A percentile compares a stretch with the other conserved stretches of the same genome.
Conservation (phyloP, 2,888 invertebrate genomes). For the Drosophila bunnanda region DNA sequence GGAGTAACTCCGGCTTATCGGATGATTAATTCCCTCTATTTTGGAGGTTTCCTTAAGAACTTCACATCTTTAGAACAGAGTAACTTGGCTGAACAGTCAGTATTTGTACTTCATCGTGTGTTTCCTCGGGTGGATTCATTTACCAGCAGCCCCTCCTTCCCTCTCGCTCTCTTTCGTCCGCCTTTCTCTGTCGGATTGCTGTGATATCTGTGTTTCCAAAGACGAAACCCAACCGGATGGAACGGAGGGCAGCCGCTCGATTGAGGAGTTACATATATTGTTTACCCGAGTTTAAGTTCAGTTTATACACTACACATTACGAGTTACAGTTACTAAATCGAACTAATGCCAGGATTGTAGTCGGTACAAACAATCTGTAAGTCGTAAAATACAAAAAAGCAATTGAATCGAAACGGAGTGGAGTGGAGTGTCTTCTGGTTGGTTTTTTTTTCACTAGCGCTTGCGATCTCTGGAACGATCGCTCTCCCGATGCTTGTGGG, state of each 20-base stretch:
- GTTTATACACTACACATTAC: slow-evolving; percentile 26
- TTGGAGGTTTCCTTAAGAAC: background rate
- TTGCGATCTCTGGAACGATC: slow-evolving; percentile 83
- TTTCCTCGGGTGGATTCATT: background rate
- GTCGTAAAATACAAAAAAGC: slow-evolving; percentile 38
- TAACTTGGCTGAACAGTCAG: background rate
- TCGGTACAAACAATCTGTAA: slow-evolving; percentile 29
- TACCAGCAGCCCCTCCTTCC: background rate
- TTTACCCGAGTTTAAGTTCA: slow-evolving; percentile 40
- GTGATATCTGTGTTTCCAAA: slow-evolving; percentile 40
- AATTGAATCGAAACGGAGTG: slow-evolving; percentile 23
- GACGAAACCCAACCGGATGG: background rate
- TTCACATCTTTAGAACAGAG: background rate
- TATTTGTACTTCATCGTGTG: background rate
- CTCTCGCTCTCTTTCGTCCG: slow-evolving; percentile 1
- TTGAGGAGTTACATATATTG: slow-evolving; percentile 52
- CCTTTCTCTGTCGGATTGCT: slow-evolving; percentile 45
- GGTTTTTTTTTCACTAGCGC: slow-evolving; percentile 65
- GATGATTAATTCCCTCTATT: background rate
- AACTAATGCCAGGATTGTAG: slow-evolving; percentile 28
- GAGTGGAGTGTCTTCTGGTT: slow-evolving; percentile 28
- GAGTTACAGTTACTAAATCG: slow-evolving; percentile 17
- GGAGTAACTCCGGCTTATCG: background rate
- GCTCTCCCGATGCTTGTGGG: slow-evolving; percentile 79
- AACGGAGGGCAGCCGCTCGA: slow-evolving; percentile 9